Evolutionary conservation across 1,140 invertebrate genomes (phyloP).

Genomic region (Drosophila sproati): DNA sequence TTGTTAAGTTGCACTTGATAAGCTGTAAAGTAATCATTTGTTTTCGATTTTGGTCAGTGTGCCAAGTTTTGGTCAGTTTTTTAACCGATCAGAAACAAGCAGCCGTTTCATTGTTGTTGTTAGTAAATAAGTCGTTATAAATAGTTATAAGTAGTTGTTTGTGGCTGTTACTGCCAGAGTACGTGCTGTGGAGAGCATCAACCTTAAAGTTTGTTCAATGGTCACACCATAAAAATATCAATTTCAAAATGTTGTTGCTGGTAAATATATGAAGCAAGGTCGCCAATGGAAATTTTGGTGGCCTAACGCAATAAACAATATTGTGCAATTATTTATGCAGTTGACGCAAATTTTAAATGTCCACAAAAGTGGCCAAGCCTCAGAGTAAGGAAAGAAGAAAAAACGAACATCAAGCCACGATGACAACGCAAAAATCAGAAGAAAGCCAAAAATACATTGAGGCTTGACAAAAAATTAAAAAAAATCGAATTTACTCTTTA

Average conservation of each 20-base stretch:
- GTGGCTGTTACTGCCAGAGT: conserved; percentile 1
- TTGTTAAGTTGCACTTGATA: not conserved
- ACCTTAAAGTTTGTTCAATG: conserved; percentile 34
- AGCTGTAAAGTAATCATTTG: not conserved
- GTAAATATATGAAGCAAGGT: conserved; percentile 63
- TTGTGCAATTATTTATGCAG: conserved; percentile 65
- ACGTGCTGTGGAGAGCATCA: conserved; percentile 37
- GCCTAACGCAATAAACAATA: conserved; percentile 20
- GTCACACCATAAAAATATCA: conserved; percentile 22
- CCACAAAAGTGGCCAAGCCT: conserved; percentile 45
- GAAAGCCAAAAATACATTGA: conserved; percentile 58
- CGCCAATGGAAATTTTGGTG: conserved; percentile 24
- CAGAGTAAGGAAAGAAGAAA: conserved; percentile 10
- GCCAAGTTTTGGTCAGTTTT: conserved; percentile 14
- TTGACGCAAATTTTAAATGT: conserved; percentile 59
- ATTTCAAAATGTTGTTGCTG: conserved; percentile 35
- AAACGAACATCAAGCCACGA: conserved; percentile 12
- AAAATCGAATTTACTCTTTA: conserved; percentile 4
- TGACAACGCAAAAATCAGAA: conserved; percentile 54
- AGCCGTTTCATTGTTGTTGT: conserved; percentile 18
- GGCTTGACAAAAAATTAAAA: conserved; percentile 47
- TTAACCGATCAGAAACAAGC: conserved; percentile 7
- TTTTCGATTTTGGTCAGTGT: conserved; percentile 19
- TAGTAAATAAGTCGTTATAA: conserved; percentile 25
- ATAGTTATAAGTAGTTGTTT: conserved; percentile 24